phyloP scores from a whole-genome alignment of 2,113 vertebrate genomes.

The Marcusenius ussheri region DNA sequence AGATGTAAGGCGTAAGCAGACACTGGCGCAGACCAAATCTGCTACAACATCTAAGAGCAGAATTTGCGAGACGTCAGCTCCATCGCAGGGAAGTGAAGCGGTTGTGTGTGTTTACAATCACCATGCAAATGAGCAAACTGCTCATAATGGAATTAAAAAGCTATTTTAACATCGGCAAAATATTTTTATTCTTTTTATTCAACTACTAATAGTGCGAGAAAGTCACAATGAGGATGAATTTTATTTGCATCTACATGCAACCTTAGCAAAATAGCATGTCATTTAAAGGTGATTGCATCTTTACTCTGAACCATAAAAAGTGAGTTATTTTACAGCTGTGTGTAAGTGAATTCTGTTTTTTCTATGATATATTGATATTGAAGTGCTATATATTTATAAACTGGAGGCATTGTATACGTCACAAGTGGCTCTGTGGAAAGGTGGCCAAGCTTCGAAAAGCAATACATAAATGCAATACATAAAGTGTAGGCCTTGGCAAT shows the following conservation, averaged over 20 bases:
- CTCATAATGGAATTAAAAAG: neutral
- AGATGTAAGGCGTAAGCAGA: neutral
- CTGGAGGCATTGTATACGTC: neutral
- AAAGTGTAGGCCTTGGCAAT: neutral
- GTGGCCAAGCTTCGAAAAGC: neutral
- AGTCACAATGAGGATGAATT: neutral
- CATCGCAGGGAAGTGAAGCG: neutral
- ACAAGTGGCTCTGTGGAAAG: neutral
- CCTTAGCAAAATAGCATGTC: neutral
- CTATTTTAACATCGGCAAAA: neutral
- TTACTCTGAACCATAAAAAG: neutral
- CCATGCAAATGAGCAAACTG: neutral
- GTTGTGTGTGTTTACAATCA: neutral
- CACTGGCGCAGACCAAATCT: neutral
- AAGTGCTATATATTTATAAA: neutral
- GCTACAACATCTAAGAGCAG: neutral
- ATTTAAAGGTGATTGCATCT: neutral
- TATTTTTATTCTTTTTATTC: neutral
- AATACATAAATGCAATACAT: neutral
- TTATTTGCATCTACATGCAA: neutral
- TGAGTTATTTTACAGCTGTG: neutral
- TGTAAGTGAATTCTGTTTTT: neutral
- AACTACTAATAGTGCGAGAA: neutral
- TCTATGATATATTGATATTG: constrained; percentile 4
- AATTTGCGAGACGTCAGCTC: neutral